Percentiles rank a stretch among this genome's conserved stretches.
Evolutionary conservation across 2,888 invertebrate genomes (phyloP).

Genomic region (Noctua comes): DNA sequence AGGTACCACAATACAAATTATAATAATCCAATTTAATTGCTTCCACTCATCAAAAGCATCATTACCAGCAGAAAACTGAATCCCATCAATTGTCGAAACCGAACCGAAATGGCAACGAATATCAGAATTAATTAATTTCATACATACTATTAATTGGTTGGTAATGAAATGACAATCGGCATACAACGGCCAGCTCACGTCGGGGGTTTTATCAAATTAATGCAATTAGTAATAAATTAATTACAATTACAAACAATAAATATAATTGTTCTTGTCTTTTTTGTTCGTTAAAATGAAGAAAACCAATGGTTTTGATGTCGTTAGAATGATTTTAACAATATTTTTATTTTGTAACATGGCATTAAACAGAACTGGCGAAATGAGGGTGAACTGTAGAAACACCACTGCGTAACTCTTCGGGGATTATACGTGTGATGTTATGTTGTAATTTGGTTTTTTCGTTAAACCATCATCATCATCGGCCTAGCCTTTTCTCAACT

Average conservation of each 20-base stretch:
- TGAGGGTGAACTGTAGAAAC: neutral
- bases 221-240: slow-evolving; percentile 59
- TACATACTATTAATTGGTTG: slow-evolving; percentile 50
- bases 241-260: slow-evolving; percentile 33
- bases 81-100: slow-evolving; percentile 36
- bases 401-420: neutral
- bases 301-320: neutral
- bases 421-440: neutral
- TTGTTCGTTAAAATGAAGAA: slow-evolving; percentile 19
- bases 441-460: no score
- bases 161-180: slow-evolving; percentile 58
- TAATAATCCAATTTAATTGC: slow-evolving; percentile 18
- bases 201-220: slow-evolving; percentile 67
- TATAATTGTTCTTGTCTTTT: slow-evolving; percentile 4
- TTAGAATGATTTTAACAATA: neutral
- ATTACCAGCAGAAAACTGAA: slow-evolving; percentile 18
- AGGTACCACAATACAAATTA: neutral
- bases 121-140: slow-evolving; percentile 66
- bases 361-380: neutral
- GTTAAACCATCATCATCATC: no score
- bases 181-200: slow-evolving; percentile 36
- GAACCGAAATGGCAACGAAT: slow-evolving; percentile 51
- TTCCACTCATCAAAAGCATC: slow-evolving; percentile 23
- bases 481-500: no score
- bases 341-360: neutral